A percentile compares a stretch with the other conserved stretches of the same genome.
These are phyloP conservation scores for Charadrius vociferus DNA, from an alignment of 2,113 vertebrate genomes.

Conservation along the genomic window DNA sequence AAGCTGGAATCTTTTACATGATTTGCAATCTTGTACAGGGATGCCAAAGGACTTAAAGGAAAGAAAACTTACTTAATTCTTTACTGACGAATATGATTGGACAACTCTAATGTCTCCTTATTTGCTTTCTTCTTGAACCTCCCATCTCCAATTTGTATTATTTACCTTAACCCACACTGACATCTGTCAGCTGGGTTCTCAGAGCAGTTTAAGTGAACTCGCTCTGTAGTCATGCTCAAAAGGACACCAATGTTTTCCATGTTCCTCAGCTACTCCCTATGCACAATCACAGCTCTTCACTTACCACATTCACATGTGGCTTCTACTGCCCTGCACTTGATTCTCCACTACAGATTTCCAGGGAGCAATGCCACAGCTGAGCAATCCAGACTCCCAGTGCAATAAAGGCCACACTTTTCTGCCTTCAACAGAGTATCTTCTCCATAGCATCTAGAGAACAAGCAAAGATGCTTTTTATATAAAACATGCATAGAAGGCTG, in stretches of 20 bases:
- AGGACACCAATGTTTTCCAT: background rate
- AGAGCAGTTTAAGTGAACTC: background rate
- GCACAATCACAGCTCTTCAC: background rate
- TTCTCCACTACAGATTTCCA: background rate
- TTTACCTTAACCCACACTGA: background rate
- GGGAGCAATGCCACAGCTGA: background rate
- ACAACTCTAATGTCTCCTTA: background rate
- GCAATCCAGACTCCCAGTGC: background rate
- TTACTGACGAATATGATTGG: background rate
- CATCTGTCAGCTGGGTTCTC: background rate
- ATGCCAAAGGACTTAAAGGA: background rate
- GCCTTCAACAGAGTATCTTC: background rate
- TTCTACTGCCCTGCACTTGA: background rate
- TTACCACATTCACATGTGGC: background rate
- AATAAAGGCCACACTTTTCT: background rate
- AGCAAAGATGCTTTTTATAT: background rate
- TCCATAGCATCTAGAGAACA: background rate
- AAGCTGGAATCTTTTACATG: background rate
- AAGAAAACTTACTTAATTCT: background rate
- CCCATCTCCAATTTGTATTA: background rate
- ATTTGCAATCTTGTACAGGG: background rate
- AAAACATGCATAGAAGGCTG: background rate
- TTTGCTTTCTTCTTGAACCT: background rate
- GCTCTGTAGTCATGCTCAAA: background rate
- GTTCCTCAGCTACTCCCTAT: background rate